Base-by-base conservation (phyloP, 2,113 vertebrate species). In the Gavialis gangeticus region DNA sequence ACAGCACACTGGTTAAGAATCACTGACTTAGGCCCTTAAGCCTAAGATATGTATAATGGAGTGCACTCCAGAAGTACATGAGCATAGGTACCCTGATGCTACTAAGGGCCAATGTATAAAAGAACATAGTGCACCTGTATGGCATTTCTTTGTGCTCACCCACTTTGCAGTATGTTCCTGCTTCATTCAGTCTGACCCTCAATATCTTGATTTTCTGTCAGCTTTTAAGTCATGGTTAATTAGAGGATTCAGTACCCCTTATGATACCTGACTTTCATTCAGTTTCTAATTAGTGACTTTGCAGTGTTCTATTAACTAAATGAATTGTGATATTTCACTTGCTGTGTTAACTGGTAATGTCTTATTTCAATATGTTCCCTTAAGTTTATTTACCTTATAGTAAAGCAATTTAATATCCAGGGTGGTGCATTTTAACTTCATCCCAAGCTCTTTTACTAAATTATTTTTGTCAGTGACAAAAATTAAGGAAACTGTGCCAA, bases 141-240 rank as follows among this genome's bases (percentile, higher is more conserved):
- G 34, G 34, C 46, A 75, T 34, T 80, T 84, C 55, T 46, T 46
- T 21, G 73, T 37, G 34, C 17, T 82, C 67, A 87, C n/a, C 28
- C 0, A 0, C 17, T 6, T 37, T 58, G 30, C 22, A 62, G 62
- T 69, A 79, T 75, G 69, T 59, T 37, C 73, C 69, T 69, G 69
- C 56, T 88, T 85, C 71, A 56, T 78, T 86, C 1, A 0, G 57
- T 7, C 24, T 63, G 84, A 83, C 25, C 21, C 83, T 86, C 66
- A 73, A 58, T 37, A 30, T 87, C 85, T 91, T 93, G 94, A 96
- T 96, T 96, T 96, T 77, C 91, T 92, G 88, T 58, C 91, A 90
- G 88, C 71, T 90, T 92, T 94, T 63, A 85, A 89, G 82, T 10
- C 77, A 57, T 54, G 75, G 75, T 77, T 89, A 88, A 94, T 93